A percentile compares a stretch with the other conserved stretches of the same genome.
phyloP scores from a whole-genome alignment of 2,797 vertebrate genomes.

The Prunella strophiata region DNA sequence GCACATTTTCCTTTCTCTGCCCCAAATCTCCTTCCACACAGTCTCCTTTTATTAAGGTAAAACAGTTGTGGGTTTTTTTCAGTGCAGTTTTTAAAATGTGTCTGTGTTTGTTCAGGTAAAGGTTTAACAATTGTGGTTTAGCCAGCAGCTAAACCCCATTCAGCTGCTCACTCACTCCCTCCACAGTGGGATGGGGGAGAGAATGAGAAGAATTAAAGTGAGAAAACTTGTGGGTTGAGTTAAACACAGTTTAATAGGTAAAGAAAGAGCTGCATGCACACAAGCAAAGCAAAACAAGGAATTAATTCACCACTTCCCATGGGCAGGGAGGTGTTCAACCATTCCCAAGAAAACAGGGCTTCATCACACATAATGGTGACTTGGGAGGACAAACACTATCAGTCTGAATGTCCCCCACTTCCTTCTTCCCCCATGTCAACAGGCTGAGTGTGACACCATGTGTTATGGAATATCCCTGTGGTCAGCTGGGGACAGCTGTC shows the following conservation, averaged over 20 bases:
- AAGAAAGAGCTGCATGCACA: not conserved
- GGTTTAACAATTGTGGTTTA: not conserved
- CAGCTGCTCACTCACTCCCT: not conserved
- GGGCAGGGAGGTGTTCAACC: not conserved
- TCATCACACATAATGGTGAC: not conserved
- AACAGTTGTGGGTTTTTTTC: not conserved
- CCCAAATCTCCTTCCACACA: slow-evolving; percentile 4
- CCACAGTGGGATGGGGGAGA: not conserved
- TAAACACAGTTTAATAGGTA: not conserved
- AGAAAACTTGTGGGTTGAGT: not conserved
- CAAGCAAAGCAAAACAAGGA: not conserved
- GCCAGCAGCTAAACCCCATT: accelerated
- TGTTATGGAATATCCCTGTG: not conserved
- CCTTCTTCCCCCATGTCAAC: not conserved
- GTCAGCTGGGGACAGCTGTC: not conserved
- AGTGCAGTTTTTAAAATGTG: not conserved
- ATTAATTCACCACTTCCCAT: not conserved
- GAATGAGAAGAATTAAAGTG: not conserved
- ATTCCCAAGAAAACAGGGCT: not conserved
- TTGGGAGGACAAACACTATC: not conserved
- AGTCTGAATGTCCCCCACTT: not conserved
- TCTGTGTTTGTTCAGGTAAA: not conserved
- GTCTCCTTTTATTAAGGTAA: not conserved
- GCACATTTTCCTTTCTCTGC: slow-evolving; percentile 60
- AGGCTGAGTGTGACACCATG: not conserved